Base-by-base conservation (phyloP, 1,140 invertebrate genomes). In the Diorhabda carinulata region DNA sequence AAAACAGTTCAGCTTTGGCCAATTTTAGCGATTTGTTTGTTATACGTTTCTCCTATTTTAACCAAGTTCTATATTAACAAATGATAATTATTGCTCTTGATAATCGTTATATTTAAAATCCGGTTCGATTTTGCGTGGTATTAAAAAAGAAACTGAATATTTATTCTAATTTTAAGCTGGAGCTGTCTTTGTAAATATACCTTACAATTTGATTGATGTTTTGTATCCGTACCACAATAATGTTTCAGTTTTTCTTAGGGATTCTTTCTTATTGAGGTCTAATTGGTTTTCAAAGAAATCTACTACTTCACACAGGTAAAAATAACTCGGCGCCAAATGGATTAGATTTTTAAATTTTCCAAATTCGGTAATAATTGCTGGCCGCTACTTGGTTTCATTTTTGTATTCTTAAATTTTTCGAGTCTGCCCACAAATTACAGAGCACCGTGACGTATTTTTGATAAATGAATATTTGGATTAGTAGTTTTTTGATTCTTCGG, bases 181-280 rank as follows among this genome's bases (percentile, higher is more conserved):
- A 65, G 66, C 72, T 70, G 72, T 73, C 72, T 70, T 70, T 73
- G 64, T 67, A 73, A 73, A 65, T 73, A 73, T 73, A 73, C 62
- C 66, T 73, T 73, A 60, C 41, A 61, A 66, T 43, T 70, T 73
- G 72, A 73, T 73, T 73, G 69, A 73, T 73, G 72, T 61, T 68
- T 68, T 67, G 59, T 43, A 40, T 58, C 45, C 61, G 40, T 68
- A 65, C 47, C 72, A 73, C 45, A 66, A 73, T 73, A 63, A 66
- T 58, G 66, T 66, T 66, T 66, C 69, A 25, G 5, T 65, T 52
- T 47, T 65, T 47, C 40, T n/a, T 62, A 61, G 9, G 57, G 44
- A 56, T 47, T 3, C 8, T 57, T 52, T 47, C 10, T 42, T 25
- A 63, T 64, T 9, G 63, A 61, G 57, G 69, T n/a, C 43, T 43